Base-by-base conservation (phyloP, 2,113 vertebrate genomes). In the Otis tarda region DNA sequence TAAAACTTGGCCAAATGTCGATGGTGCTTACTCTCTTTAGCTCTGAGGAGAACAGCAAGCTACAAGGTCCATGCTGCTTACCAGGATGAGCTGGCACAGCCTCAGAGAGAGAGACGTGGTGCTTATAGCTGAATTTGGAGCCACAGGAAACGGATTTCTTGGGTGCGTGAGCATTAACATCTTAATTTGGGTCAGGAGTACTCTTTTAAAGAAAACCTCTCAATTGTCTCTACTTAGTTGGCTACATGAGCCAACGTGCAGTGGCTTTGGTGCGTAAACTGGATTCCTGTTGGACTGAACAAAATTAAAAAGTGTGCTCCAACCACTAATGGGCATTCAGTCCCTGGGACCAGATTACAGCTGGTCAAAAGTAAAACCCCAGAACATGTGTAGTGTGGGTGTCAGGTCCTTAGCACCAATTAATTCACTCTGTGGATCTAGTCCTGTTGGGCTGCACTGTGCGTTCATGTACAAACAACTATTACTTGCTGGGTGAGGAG, bases 161-260 rank as follows among this genome's bases (percentile, higher is more conserved):
- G 81, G 43, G n/a, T 95, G 47, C 33, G 16, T 33, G 37, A 75
- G 37, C 35, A 60, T 78, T 77, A 92, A 47, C 30, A 21, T 87
- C 45, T n/a, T 94, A 75, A 82, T 95, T 91, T 82, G 89, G 35
- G 49, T 91, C 53, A 64, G 19, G 57, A 93, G 31, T 18, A 8
- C 8, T 75, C 65, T 82, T 89, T 68, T 82, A 73, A 88, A 73
- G 41, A 89, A 96, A 84, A 89, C 73, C 52, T 89, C 86, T 87
- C 59, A 78, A 10, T 68, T 94, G 60, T 70, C 30, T 93, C 19
- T 22, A 7, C 33, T 89, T 63, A 15, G 30, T 93, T 25, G 64
- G 47, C 68, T 87, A 14, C 2, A 1, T 31, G 41, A 78, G 79
- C 50, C 21, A 31, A 43, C 15, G 41, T 43, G 41, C 41, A 35